Evolutionary conservation across 2,113 vertebrate genomes (phyloP).

Genomic region (Arothron firmamentum): DNA sequence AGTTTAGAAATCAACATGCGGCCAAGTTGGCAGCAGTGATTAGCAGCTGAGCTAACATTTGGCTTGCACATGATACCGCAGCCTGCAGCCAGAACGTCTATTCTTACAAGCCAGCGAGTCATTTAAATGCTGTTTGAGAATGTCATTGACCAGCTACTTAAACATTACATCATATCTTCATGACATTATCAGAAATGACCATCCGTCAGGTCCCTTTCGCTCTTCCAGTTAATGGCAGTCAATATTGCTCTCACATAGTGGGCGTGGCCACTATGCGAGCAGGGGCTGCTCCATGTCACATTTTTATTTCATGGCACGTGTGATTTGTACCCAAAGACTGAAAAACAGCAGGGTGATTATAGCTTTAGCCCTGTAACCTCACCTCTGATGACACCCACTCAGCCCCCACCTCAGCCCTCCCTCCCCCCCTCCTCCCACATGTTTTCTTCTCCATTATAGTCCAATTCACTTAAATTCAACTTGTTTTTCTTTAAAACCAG

Average conservation of each 20-base stretch:
- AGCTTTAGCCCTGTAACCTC: slow-evolving; percentile 56
- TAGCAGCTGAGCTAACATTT: background rate
- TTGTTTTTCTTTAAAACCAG: slow-evolving; percentile 65
- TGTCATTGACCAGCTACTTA: too few species aligned
- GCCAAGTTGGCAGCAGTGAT: background rate
- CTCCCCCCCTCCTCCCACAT: slow-evolving; percentile 2
- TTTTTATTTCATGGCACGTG: too few species aligned
- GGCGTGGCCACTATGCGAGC: too few species aligned
- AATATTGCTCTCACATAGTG: too few species aligned
- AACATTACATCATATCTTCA: too few species aligned
- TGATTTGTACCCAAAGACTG: too few species aligned
- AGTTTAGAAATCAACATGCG: background rate
- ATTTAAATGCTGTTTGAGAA: background rate
- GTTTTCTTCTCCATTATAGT: slow-evolving; percentile 31
- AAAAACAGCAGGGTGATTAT: slow-evolving; percentile 60
- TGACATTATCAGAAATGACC: too few species aligned
- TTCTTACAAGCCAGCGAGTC: background rate
- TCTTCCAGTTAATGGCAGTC: too few species aligned
- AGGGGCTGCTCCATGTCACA: too few species aligned
- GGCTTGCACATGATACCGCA: background rate
- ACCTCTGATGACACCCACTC: slow-evolving; percentile 28
- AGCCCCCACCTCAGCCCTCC: slow-evolving; percentile 20
- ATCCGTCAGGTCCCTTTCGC: too few species aligned
- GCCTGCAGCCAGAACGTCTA: background rate
- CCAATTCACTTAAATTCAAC: slow-evolving; percentile 64